phyloP scores from a whole-genome alignment of 2,113 vertebrate genomes.

The Pan paniscus region DNA sequence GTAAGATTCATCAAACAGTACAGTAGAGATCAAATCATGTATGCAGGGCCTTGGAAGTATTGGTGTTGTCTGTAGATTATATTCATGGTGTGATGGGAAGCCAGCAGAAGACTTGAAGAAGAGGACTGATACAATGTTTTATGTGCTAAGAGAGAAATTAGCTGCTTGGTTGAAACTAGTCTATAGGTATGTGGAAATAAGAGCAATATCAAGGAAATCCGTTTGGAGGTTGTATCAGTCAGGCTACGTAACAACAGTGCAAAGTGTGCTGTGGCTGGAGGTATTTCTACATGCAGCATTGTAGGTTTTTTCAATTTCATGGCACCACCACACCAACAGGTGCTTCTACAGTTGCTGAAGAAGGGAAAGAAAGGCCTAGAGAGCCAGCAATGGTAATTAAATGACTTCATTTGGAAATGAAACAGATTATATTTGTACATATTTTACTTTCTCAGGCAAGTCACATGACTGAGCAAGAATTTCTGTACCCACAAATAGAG shows the following conservation, averaged over 20 bases:
- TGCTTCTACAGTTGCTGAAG: background rate
- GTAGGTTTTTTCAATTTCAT: background rate
- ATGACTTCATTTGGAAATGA: background rate
- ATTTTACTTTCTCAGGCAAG: background rate
- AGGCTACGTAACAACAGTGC: background rate
- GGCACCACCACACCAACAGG: background rate
- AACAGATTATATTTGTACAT: background rate
- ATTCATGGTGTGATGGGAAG: background rate
- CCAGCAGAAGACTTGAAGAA: background rate
- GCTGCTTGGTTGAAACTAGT: background rate
- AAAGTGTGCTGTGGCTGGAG: background rate
- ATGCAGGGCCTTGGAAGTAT: background rate
- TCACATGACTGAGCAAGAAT: background rate
- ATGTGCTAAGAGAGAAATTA: background rate
- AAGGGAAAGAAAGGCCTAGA: background rate
- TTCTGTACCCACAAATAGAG: background rate
- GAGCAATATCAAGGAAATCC: background rate
- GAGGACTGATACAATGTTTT: background rate
- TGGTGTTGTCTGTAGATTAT: background rate
- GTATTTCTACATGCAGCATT: background rate
- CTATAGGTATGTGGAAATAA: background rate
- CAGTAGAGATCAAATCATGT: background rate
- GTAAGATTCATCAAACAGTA: background rate
- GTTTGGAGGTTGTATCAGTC: background rate
- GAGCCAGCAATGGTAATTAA: background rate